phyloP scores from a whole-genome alignment of 2,888 invertebrate species.

The Thecocarcelia acutangulata region DNA sequence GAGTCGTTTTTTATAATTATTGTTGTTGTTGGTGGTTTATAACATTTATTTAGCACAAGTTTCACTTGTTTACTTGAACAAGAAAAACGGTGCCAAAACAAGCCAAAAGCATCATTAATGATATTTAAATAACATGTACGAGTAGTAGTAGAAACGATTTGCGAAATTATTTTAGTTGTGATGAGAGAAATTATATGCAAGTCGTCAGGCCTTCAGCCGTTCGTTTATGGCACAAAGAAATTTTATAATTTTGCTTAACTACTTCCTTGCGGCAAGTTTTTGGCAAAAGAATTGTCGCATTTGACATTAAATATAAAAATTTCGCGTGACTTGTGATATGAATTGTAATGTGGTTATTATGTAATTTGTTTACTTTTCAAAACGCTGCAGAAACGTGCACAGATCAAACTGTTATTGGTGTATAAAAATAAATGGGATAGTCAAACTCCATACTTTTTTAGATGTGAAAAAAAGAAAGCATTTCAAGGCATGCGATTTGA shows the following conservation, averaged over 20 bases:
- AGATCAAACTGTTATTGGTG: too few species aligned
- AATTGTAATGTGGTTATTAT: too few species aligned
- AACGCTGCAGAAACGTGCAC: too few species aligned
- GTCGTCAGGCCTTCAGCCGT: background rate
- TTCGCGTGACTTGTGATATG: background rate
- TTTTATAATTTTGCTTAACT: conserved; percentile 49
- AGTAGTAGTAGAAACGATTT: background rate
- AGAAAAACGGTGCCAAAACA: background rate
- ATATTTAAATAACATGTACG: conserved; percentile 44
- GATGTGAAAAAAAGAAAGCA: too few species aligned
- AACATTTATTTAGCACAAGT: conserved; percentile 20
- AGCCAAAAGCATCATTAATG: conserved; percentile 46
- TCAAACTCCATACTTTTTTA: too few species aligned
- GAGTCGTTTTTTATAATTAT: conserved; percentile 12
- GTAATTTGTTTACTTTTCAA: too few species aligned
- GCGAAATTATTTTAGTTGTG: conserved; percentile 6
- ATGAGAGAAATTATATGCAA: background rate
- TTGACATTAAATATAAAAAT: conserved; percentile 9
- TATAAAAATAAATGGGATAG: too few species aligned
- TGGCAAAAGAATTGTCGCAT: conserved; percentile 8
- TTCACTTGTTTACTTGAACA: background rate
- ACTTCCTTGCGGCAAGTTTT: conserved; percentile 16
- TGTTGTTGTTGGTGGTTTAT: conserved; percentile 21
- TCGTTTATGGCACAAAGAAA: conserved; percentile 24
- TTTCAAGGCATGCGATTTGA: too few species aligned